Percentiles rank a stretch among this genome's conserved stretches.
phyloP scores from a whole-genome alignment of 2,113 vertebrate genomes.

The Monarcha castaneiventris region DNA sequence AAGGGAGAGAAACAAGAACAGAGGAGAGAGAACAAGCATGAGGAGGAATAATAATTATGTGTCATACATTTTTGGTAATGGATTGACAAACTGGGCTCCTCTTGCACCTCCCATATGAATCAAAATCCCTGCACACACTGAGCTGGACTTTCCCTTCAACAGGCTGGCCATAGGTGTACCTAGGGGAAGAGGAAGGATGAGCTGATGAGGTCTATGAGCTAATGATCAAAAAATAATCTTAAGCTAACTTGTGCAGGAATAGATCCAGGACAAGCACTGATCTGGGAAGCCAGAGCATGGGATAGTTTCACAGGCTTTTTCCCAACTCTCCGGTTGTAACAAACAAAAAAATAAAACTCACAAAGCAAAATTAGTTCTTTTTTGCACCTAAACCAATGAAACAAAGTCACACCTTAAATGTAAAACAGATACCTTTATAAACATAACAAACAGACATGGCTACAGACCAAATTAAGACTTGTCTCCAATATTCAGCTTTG shows the following conservation, averaged over 20 bases:
- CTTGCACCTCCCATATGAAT: constrained; percentile 38
- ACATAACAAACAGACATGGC: neutral
- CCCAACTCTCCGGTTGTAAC: neutral
- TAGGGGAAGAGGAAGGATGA: neutral
- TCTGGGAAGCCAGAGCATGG: neutral
- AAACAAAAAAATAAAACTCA: neutral
- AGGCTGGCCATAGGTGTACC: constrained; percentile 67
- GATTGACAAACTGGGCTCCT: constrained; percentile 41
- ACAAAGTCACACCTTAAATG: neutral
- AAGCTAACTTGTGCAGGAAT: neutral
- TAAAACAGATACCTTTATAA: neutral
- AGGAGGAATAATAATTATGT: neutral
- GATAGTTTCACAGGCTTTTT: neutral
- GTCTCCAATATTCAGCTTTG: neutral
- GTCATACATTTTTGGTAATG: constrained; percentile 46
- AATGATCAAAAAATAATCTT: neutral
- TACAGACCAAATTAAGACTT: neutral
- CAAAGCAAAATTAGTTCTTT: neutral
- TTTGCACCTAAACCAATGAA: neutral
- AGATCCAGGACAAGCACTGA: neutral
- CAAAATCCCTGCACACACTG: constrained; percentile 34
- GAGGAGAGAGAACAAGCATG: neutral
- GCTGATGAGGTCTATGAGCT: neutral
- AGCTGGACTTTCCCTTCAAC: constrained; percentile 46
- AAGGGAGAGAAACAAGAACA: neutral